phyloP scores from a whole-genome alignment of 2,113 vertebrate genomes.

The Jacana jacana region DNA sequence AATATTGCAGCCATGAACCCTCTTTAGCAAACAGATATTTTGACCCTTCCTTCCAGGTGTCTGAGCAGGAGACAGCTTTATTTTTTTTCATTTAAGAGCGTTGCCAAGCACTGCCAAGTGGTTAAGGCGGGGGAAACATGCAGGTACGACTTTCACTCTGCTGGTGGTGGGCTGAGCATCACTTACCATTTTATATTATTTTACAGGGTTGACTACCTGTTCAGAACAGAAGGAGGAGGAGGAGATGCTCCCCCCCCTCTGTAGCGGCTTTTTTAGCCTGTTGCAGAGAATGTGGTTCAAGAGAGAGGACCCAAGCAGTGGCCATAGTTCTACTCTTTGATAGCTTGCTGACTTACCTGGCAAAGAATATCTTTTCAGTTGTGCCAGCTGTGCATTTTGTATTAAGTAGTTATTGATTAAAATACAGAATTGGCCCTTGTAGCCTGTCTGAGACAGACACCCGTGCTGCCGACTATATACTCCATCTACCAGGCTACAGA shows the following conservation, averaged over 20 bases:
- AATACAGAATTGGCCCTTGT: not conserved
- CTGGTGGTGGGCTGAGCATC: not conserved
- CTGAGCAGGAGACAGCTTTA: not conserved
- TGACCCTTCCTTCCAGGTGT: not conserved
- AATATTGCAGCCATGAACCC: accelerated
- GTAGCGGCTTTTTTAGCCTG: not conserved
- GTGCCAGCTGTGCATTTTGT: not conserved
- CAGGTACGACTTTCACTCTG: not conserved
- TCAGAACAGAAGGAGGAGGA: not conserved
- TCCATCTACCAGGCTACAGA: not conserved
- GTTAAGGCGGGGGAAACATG: not conserved
- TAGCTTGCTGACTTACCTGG: not conserved
- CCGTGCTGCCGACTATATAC: not conserved
- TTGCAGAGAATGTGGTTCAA: not conserved
- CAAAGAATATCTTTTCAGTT: not conserved
- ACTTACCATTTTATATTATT: not conserved
- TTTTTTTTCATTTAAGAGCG: not conserved
- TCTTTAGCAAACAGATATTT: not conserved
- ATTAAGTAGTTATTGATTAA: not conserved
- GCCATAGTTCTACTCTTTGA: accelerated
- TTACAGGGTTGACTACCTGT: not conserved
- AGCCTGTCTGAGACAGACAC: not conserved
- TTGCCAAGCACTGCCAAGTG: not conserved
- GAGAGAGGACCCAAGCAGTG: not conserved
- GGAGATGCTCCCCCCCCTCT: not conserved